Base-by-base conservation (phyloP, 2,797 vertebrate genomes). In the Podarcis siculus region DNA sequence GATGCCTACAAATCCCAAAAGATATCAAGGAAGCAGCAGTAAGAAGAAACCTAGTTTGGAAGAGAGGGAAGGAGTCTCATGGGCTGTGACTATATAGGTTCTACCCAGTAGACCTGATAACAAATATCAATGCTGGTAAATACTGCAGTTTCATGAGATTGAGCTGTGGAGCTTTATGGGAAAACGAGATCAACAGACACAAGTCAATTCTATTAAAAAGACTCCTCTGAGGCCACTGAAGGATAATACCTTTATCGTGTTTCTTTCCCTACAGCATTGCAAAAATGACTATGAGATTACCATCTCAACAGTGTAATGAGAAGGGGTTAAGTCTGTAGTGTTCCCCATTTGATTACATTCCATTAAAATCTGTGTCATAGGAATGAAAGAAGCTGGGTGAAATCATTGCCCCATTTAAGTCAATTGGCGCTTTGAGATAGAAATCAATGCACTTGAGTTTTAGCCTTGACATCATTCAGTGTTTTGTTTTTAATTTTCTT, bases 1-100 rank as follows among this genome's bases (percentile, higher is more conserved):
- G 90, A 90, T 85, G 91, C 90, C 88, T 64, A 91, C 88, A 90
- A 93, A 91, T 95, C 77, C 91, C 91, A 35, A 30, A 86, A 73
- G 83, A 91, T 93, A 91, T 55, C 86, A 85, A 93, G 79, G 61
- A 90, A 87, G 82, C 79, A 78, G 77, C 80, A 94, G 83, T 92
- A 91, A 93, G 73, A 91, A 92, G 64, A 89, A 90, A 45, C 75
- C 89, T 86, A 79, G 81, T 94, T 95, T 95, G 89, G 91, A 91
- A 92, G 64, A 66, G 45, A 94, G 91, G 71, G 92, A 93, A 93
- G 86, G 79, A 37, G 49, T 32, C 81, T 86, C 23, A 49, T 89
- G 61, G 55, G 58, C 39, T 10, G 69, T 94, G 85, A 77, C 82
- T 88, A 76, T 79, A 2, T 88, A 91, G 87, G 66, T 89, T 92